phyloP scores from a whole-genome alignment of 2,797 vertebrate species.

The Parauchenoglanis ngamensis region DNA sequence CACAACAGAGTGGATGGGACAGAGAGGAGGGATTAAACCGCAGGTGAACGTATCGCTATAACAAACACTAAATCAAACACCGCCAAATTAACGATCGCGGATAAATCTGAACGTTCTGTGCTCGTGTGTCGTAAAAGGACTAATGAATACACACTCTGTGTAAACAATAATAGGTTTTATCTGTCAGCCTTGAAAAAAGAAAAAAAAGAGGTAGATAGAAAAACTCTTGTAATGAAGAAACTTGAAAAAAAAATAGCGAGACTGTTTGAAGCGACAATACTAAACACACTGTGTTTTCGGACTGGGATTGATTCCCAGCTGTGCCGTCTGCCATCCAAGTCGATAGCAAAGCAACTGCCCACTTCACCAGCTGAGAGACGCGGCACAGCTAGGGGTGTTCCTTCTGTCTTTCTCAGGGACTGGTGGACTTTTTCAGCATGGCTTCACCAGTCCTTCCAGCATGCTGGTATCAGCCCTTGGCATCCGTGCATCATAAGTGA shows the following conservation, averaged over 20 bases:
- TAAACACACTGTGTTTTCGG: conserved; percentile 15
- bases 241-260: not conserved
- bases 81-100: not conserved
- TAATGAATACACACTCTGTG: conserved; percentile 11
- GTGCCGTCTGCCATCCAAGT: conserved; percentile 4
- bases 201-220: too few species aligned
- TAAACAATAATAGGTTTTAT: not conserved
- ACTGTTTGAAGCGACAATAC: not conserved
- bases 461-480: not conserved
- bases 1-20: conserved; percentile 58
- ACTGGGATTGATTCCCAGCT: conserved; percentile 28
- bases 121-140: not conserved
- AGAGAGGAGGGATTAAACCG: conserved; percentile 22
- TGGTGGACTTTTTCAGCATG: conserved; percentile 6
- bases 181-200: not conserved
- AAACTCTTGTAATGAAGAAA: conserved; percentile 4
- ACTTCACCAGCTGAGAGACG: conserved; percentile 25
- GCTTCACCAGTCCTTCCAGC: not conserved
- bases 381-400: conserved; percentile 2
- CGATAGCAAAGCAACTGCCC: conserved; percentile 26
- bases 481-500: not conserved
- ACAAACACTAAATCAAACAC: conserved; percentile 1
- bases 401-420: conserved; percentile 10
- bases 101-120: not conserved
- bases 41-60: not conserved